A percentile compares a stretch with the other conserved stretches of the same genome.
Conservation (phyloP, 2,888 invertebrate genomes). For the Athripsodes cinereus region DNA sequence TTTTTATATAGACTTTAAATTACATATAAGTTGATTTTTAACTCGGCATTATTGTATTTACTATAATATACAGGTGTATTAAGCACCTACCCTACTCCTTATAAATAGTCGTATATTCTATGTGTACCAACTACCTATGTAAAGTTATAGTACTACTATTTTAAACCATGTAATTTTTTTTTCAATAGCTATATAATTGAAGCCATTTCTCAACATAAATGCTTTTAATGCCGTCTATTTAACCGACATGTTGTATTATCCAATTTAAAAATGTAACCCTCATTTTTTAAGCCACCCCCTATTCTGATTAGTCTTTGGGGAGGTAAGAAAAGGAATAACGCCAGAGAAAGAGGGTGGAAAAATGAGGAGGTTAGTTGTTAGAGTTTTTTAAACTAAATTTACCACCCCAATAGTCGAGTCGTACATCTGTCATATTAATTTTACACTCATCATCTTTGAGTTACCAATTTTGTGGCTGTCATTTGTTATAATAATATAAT, state of each 20-base stretch:
- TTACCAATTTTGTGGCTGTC: neutral
- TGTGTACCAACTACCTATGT: too few species aligned
- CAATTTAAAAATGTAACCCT: constrained; percentile 8
- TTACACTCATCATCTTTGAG: constrained; percentile 5
- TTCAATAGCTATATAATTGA: neutral
- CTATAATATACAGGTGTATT: too few species aligned
- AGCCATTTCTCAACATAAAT: neutral
- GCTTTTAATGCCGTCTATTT: constrained; percentile 4
- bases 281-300: neutral
- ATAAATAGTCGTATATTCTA: too few species aligned
- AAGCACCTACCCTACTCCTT: too few species aligned
- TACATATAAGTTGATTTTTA: too few species aligned
- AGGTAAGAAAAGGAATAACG: constrained; percentile 12
- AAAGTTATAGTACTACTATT: too few species aligned
- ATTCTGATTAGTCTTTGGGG: constrained; percentile 15
- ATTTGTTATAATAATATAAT: neutral
- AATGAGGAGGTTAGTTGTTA: neutral
- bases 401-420: constrained; percentile 20
- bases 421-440: constrained; percentile 22
- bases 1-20: too few species aligned
- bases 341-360: constrained; percentile 4
- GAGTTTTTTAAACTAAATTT: constrained; percentile 21
- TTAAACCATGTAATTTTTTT: neutral
- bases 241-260: constrained; percentile 7
- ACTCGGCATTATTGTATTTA: too few species aligned